Percentiles rank a stretch among this genome's conserved stretches.
phyloP scores from a whole-genome alignment of 2,113 vertebrate species.

The Vulpes vulpes region DNA sequence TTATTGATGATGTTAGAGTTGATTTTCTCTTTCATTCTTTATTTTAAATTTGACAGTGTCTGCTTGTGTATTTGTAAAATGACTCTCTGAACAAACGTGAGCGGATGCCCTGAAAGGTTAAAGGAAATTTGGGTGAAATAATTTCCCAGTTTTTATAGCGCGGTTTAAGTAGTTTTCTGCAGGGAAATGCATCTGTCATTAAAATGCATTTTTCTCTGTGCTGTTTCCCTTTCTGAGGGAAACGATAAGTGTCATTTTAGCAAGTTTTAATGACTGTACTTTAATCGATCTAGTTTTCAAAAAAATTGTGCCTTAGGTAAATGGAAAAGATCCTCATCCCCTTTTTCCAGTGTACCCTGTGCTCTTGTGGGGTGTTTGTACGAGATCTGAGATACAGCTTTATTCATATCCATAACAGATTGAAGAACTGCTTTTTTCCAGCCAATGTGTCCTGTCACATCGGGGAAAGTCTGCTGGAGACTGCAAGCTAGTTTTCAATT shows the following conservation, averaged over 20 bases:
- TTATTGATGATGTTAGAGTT: conserved; percentile 61
- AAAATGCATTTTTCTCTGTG: conserved; percentile 61
- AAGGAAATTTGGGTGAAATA: conserved; percentile 69
- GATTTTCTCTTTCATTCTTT: conserved; percentile 81
- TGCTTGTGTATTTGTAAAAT: conserved; percentile 77
- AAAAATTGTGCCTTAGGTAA: conserved; percentile 34
- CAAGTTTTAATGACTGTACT: conserved; percentile 61
- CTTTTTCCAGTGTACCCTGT: background rate
- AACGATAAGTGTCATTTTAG: conserved; percentile 65
- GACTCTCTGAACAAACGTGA: conserved; percentile 63
- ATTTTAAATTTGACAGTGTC: conserved; percentile 81
- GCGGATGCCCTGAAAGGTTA: conserved; percentile 70
- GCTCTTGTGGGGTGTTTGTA: background rate
- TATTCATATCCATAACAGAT: background rate
- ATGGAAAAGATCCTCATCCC: background rate
- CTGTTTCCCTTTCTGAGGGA: conserved; percentile 51
- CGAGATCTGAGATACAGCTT: background rate
- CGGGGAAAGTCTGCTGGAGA: background rate
- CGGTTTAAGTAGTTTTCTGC: conserved; percentile 62
- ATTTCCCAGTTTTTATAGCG: conserved; percentile 68
- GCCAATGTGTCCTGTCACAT: background rate
- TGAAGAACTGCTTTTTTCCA: background rate
- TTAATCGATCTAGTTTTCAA: conserved; percentile 23
- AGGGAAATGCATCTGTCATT: conserved; percentile 70
- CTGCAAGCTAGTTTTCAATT: background rate